phyloP scores from a whole-genome alignment of 2,888 invertebrate genomes.

The Aporophyla lueneburgensis region DNA sequence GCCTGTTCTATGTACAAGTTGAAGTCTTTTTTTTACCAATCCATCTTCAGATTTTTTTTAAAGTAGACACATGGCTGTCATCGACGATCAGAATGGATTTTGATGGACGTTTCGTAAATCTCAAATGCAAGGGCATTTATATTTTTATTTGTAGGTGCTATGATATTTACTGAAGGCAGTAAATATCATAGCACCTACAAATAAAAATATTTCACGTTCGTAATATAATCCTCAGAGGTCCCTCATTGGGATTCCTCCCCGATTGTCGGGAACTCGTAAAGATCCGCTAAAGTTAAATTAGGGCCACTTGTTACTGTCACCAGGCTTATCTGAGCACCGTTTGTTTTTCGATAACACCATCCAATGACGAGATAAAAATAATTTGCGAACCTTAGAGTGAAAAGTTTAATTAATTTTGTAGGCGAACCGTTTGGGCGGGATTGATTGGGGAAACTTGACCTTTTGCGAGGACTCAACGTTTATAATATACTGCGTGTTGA shows the following conservation, averaged over 20 bases:
- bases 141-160: no score
- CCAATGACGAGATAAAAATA: conserved; percentile 70
- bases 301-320: conserved; percentile 81
- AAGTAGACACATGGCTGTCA: no score
- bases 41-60: no score
- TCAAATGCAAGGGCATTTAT: no score
- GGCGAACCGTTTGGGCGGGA: conserved; percentile 42
- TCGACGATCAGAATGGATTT: no score
- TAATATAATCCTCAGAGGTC: conserved; percentile 54
- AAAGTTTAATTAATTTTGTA: conserved; percentile 67
- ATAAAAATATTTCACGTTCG: conserved; percentile 37
- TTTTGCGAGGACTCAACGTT: conserved; percentile 17
- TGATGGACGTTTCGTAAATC: no score
- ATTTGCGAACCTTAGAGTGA: conserved; percentile 47
- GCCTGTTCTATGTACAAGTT: no score
- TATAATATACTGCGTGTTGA: conserved; percentile 20
- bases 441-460: conserved; percentile 51
- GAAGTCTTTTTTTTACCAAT: no score
- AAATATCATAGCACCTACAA: conserved; percentile 20
- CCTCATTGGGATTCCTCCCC: conserved; percentile 74
- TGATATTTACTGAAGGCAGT: not conserved
- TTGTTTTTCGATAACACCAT: conserved; percentile 79
- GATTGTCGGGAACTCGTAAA: conserved; percentile 76
- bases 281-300: conserved; percentile 84
- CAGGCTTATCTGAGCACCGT: conserved; percentile 75